Evolutionary conservation across 2,888 invertebrate genomes (phyloP).

Genomic region (Philhelius pedissequus): DNA sequence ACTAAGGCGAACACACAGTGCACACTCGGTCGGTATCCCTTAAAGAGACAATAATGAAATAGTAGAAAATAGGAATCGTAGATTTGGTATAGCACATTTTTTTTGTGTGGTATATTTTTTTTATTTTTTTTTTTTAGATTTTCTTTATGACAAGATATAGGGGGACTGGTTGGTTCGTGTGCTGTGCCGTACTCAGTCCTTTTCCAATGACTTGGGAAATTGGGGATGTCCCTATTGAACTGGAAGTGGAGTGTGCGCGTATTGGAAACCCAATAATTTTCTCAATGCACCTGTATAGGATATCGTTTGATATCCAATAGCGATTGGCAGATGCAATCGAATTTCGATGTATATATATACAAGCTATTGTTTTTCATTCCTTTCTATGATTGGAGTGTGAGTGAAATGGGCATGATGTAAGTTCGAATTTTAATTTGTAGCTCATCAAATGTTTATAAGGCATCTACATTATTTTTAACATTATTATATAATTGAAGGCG

Average conservation of each 20-base stretch:
- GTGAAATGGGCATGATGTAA: background rate
- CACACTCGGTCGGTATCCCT: constrained; percentile 33
- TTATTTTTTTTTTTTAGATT: constrained; percentile 4
- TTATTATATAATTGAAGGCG: too few species aligned
- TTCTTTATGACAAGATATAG: background rate
- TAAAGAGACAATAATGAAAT: constrained; percentile 67
- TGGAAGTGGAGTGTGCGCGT: constrained; percentile 58
- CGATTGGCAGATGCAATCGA: constrained; percentile 55
- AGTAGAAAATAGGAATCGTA: constrained; percentile 44
- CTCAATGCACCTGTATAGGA: constrained; percentile 51
- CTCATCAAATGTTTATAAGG: too few species aligned
- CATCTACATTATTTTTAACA: too few species aligned
- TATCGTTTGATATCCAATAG: constrained; percentile 54
- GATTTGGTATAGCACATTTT: constrained; percentile 12
- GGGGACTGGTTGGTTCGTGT: background rate
- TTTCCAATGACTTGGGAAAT: constrained; percentile 38
- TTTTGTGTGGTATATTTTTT: background rate
- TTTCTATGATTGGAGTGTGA: background rate
- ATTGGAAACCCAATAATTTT: constrained; percentile 60
- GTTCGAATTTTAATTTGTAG: background rate
- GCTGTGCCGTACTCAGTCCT: background rate
- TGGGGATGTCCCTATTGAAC: constrained; percentile 44
- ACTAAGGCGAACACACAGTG: constrained; percentile 28
- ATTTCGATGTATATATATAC: background rate
- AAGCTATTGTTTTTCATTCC: background rate